Base-by-base conservation (phyloP, 2,888 invertebrate species). In the Lathronympha strigana region DNA sequence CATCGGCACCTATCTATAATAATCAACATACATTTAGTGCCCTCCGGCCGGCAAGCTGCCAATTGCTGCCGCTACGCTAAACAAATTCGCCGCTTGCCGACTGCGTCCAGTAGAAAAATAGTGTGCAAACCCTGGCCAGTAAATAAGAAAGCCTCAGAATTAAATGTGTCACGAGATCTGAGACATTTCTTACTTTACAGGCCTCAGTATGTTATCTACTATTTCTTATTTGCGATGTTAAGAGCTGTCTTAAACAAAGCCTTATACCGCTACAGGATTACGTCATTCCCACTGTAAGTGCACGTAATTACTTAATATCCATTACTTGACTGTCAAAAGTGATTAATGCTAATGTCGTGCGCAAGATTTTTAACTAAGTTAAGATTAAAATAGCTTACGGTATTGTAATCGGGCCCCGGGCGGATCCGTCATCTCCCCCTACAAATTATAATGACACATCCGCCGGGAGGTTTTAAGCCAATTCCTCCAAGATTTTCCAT, bases 341-440 rank as follows among this genome's bases (percentile, higher is more conserved):
- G 92, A 92, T 91, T 90, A 90, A 91, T 90, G 90, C 79, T 86
- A 87, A 88, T 85, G 88, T 87, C 81, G 86, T 87, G 82, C 85
- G 90, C 88, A 89, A 91, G 91, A 91, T 91, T 91, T 91, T 92
- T 92, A 91, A 91, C 90, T 88, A 87, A 91, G 90, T 92, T 90
- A 89, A 90, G 90, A 91, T 90, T 91, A 92, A 91, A 90, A 90
- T 90, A 89, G 92, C 92, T 92, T 84, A 88, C 83, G 87, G 88
- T 88, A 88, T 87, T 87, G 86, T 86, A 85, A 86, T 87, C 81
- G 83, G 82, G 87, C 87, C 81, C 80, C 76, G 81, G 86, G 90
- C 84, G 80, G 84, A 90, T 90, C 89, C 85, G 90, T 91, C 92
- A 90, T 90, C 86, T 84, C 87, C 90, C 89, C 86, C 80, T 76